Conservation (phyloP, 2,113 vertebrate genomes). For the Athene noctua region DNA sequence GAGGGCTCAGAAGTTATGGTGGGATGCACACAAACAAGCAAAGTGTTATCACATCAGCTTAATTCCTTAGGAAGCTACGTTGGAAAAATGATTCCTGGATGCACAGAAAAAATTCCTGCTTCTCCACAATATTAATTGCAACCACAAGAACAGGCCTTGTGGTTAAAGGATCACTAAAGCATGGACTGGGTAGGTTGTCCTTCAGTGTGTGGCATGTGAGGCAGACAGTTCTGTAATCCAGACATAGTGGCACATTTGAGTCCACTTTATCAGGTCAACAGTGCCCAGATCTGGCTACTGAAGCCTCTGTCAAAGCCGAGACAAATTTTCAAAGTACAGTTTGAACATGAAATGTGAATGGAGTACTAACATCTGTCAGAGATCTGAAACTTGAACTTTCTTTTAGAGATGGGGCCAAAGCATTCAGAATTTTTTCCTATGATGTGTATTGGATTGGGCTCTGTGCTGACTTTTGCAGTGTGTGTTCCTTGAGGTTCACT, state of each 20-base stretch:
- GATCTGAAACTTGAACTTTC: not conserved
- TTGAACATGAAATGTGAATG: not conserved
- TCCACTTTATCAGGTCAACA: not conserved
- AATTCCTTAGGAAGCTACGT: not conserved
- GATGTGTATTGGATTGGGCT: not conserved
- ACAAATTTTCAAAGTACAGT: not conserved
- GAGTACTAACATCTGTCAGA: not conserved
- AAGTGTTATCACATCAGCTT: not conserved
- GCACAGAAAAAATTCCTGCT: not conserved
- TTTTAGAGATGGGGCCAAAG: not conserved
- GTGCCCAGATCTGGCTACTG: not conserved
- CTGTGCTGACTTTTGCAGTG: conserved; percentile 23
- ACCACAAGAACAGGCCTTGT: not conserved
- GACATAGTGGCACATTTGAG: not conserved
- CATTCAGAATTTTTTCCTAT: conserved; percentile 27
- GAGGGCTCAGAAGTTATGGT: not conserved
- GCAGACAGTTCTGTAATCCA: not conserved
- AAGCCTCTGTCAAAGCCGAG: not conserved
- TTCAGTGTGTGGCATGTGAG: not conserved
- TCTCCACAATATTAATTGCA: not conserved
- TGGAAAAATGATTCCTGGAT: not conserved
- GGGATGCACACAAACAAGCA: not conserved
- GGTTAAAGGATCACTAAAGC: not conserved
- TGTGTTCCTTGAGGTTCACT: not conserved
- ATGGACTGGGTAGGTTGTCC: not conserved